Conservation (phyloP, 2,797 vertebrate species). For the Threskiornis aethiopicus region DNA sequence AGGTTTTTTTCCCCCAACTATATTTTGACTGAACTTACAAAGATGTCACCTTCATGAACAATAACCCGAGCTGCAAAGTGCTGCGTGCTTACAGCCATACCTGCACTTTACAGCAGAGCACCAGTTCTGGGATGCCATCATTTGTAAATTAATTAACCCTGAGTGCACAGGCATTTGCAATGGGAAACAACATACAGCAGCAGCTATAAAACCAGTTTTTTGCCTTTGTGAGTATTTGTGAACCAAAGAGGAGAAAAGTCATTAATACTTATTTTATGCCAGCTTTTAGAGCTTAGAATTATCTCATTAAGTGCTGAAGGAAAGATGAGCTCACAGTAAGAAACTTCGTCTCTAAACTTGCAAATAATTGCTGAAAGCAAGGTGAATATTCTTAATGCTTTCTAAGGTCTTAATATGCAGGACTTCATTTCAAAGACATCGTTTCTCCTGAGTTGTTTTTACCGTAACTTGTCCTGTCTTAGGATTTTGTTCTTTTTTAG, state of each 20-base stretch:
- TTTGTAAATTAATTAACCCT: not conserved
- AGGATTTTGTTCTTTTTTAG: not conserved
- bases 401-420: not conserved
- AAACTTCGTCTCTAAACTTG: not conserved
- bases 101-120: not conserved
- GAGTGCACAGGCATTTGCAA: not conserved
- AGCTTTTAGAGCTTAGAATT: slow-evolving; percentile 5
- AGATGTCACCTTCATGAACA: not conserved
- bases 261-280: not conserved
- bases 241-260: not conserved
- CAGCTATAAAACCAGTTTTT: not conserved
- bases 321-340: not conserved
- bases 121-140: not conserved
- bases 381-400: not conserved
- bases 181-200: not conserved
- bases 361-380: not conserved
- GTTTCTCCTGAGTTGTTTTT: not conserved
- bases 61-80: not conserved
- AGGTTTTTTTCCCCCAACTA: not conserved
- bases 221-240: not conserved
- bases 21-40: not conserved
- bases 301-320: not conserved
- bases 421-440: not conserved
- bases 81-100: not conserved
- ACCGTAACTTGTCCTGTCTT: not conserved